Evolutionary conservation across 2,797 vertebrate genomes (phyloP).

Genomic region (Coendou prehensilis): DNA sequence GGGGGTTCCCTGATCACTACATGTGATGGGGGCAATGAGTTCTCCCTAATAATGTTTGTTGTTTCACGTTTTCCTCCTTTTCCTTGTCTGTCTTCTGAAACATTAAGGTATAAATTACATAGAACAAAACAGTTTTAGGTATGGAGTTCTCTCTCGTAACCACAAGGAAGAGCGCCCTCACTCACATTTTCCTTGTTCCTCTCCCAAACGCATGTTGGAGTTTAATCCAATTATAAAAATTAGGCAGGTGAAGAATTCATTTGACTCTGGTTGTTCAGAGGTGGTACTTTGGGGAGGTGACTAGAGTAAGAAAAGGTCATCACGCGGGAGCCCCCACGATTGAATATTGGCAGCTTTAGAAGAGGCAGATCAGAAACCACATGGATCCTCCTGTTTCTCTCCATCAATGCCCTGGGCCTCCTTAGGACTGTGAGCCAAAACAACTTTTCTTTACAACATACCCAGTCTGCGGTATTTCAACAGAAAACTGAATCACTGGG

Average conservation of each 20-base stretch:
- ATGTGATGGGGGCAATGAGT: not conserved
- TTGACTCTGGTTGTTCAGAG: not conserved
- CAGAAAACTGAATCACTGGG: not conserved
- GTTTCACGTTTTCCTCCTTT: not conserved
- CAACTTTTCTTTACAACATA: not conserved
- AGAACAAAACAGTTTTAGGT: not conserved
- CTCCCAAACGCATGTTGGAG: not conserved
- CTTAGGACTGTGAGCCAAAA: not conserved
- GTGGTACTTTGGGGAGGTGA: not conserved
- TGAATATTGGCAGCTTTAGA: rapidly evolving
- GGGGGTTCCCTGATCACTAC: not conserved
- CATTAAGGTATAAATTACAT: too few relatives aligned
- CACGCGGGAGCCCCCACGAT: not conserved
- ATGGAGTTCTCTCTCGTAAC: not conserved
- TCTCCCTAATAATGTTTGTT: not conserved
- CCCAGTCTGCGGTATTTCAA: not conserved
- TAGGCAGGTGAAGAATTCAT: not conserved
- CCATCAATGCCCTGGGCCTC: not conserved
- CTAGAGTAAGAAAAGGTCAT: not conserved
- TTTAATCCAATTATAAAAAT: not conserved
- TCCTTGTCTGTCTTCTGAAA: not conserved
- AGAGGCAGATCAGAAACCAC: not conserved
- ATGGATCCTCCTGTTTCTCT: not conserved
- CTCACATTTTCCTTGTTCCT: too few relatives aligned
- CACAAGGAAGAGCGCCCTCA: rapidly evolving